A percentile compares a stretch with the other conserved stretches of the same genome.
phyloP scores from a whole-genome alignment of 2,113 vertebrate genomes.

The Rhea pennata region DNA sequence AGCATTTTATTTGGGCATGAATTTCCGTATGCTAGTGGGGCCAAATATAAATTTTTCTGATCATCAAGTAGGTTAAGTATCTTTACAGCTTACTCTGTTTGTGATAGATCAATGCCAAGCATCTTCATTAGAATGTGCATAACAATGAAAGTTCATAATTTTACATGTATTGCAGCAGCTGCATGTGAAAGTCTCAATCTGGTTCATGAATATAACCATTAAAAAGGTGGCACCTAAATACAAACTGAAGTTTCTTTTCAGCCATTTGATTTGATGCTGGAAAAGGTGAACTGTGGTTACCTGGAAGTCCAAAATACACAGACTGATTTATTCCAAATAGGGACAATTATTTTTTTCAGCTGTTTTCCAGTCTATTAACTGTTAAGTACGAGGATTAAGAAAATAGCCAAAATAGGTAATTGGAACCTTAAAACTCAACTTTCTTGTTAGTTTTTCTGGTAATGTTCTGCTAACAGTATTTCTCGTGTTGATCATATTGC shows the following conservation, averaged over 20 bases:
- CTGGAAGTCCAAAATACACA: not conserved
- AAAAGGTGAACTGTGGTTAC: not conserved
- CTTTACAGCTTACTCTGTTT: not conserved
- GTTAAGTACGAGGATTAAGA: not conserved
- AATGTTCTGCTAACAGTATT: not conserved
- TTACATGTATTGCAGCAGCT: not conserved
- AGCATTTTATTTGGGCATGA: not conserved
- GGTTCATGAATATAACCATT: accelerated
- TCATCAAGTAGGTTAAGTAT: not conserved
- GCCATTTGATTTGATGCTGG: not conserved
- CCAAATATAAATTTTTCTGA: not conserved
- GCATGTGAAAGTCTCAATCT: not conserved
- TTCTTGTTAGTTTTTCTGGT: not conserved
- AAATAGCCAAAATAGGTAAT: not conserved
- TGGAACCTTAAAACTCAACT: not conserved
- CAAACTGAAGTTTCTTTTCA: not conserved
- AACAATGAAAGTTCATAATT: not conserved
- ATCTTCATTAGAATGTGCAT: not conserved
- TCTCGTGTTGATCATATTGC: not conserved
- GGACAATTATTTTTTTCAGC: not conserved
- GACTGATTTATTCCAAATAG: not conserved
- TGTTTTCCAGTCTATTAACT: not conserved
- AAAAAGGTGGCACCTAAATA: not conserved
- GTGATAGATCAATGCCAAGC: not conserved
- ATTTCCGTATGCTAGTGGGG: not conserved